Conservation (phyloP, 1,140 invertebrate genomes). For the Adoxophyes honmai region DNA sequence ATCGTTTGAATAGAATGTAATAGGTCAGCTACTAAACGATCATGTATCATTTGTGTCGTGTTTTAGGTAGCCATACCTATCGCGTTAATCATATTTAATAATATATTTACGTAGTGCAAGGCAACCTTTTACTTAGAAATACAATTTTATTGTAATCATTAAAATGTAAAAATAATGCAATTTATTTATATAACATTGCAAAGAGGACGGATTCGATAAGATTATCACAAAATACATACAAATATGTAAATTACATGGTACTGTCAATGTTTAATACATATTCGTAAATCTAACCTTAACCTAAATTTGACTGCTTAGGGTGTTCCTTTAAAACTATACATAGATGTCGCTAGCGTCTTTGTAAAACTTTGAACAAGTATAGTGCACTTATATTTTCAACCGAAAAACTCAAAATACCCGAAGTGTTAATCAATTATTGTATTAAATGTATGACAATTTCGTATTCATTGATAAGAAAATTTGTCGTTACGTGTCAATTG, state of each 20-base stretch:
- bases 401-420: too few relatives aligned
- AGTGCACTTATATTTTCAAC: too few relatives aligned
- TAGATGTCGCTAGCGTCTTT: background rate
- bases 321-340: background rate
- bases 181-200: conserved; percentile 5
- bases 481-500: too few relatives aligned
- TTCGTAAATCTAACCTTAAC: background rate
- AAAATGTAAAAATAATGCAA: conserved; percentile 2
- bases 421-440: too few relatives aligned
- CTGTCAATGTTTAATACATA: background rate
- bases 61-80: too few relatives aligned
- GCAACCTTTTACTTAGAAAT: conserved; percentile 28
- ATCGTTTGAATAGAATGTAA: too few relatives aligned
- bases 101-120: conserved; percentile 36
- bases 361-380: too few relatives aligned
- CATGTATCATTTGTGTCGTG: too few relatives aligned
- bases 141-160: conserved; percentile 1
- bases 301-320: conserved; percentile 5
- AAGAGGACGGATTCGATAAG: conserved; percentile 44
- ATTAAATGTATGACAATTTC: too few relatives aligned
- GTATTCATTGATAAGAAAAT: too few relatives aligned
- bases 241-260: conserved; percentile 20
- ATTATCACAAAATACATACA: conserved; percentile 56
- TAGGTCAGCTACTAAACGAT: too few relatives aligned
- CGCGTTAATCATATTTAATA: conserved; percentile 21